Percentiles rank a stretch among this genome's conserved stretches.
phyloP scores from a whole-genome alignment of 35 echinoderm and acorn worm species.

The Apostichopus japonicus region DNA sequence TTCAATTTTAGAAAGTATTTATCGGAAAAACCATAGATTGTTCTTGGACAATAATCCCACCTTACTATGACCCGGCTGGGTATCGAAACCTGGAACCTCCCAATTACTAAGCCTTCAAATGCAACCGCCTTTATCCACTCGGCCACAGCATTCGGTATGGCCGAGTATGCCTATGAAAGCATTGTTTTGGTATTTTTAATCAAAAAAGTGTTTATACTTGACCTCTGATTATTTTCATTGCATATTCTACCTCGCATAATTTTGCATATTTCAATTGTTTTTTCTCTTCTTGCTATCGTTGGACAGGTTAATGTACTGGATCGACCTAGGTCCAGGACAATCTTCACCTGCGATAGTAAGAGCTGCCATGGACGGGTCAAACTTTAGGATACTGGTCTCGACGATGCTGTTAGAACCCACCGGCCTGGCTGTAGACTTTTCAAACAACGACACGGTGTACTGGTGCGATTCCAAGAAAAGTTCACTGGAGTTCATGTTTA shows the following conservation, averaged over 20 bases:
- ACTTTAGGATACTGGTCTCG: constrained; percentile 19
- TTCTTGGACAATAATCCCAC: too few species aligned
- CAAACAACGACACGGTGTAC: constrained; percentile 74
- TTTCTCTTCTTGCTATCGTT: neutral
- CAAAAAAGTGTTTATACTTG: too few species aligned
- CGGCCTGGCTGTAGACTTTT: constrained; percentile 82
- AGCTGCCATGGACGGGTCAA: constrained; percentile 76
- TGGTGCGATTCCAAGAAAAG: constrained; percentile 83
- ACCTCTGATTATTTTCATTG: too few species aligned
- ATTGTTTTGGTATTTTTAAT: too few species aligned
- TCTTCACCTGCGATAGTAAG: constrained; percentile 59
- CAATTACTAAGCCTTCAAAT: too few species aligned
- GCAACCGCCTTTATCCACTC: too few species aligned
- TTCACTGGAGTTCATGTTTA: constrained; percentile 73
- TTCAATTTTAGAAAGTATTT: too few species aligned
- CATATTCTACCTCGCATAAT: too few species aligned
- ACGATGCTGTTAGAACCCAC: constrained; percentile 70
- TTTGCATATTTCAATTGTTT: neutral
- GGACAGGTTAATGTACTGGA: constrained; percentile 85
- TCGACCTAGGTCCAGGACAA: constrained; percentile 63
- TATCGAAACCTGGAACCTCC: too few species aligned
- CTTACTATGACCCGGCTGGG: too few species aligned
- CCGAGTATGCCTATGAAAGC: neutral
- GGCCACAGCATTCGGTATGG: too few species aligned
- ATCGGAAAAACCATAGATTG: too few species aligned